Evolutionary conservation across 2,113 vertebrate species (phyloP).

Genomic region (Heliornis fulica): DNA sequence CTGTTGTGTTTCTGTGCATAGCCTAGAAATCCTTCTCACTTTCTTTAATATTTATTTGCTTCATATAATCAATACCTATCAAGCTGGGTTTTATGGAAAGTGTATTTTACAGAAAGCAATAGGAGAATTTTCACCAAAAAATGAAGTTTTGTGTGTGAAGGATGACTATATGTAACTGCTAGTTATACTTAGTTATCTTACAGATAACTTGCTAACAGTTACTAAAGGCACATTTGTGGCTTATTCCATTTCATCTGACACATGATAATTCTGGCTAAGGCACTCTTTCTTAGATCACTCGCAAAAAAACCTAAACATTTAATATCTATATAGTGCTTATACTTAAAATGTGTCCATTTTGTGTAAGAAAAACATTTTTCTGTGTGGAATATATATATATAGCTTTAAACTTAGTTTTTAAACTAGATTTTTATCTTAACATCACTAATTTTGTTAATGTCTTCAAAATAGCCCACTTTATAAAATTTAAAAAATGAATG

Average conservation of each 20-base stretch:
- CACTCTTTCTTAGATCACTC: neutral
- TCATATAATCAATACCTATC: neutral
- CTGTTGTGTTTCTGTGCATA: neutral
- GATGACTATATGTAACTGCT: neutral
- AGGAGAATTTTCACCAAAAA: neutral
- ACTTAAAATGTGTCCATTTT: neutral
- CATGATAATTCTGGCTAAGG: neutral
- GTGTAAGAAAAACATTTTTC: neutral
- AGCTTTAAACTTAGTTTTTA: no score
- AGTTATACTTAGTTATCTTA: neutral
- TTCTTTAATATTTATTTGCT: neutral
- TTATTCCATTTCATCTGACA: neutral
- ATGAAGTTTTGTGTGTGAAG: neutral
- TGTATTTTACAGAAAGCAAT: neutral
- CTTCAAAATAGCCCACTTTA: neutral
- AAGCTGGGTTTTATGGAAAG: neutral
- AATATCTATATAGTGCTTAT: neutral
- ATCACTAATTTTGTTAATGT: neutral
- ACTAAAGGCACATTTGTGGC: neutral
- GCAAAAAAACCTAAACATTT: neutral
- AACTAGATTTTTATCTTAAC: neutral
- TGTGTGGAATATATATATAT: neutral
- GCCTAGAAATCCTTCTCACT: neutral
- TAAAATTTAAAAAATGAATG: neutral
- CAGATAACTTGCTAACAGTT: neutral